These are phyloP conservation scores for Shargacucullia verbasci DNA, from an alignment of 2,888 invertebrate genomes.

Conservation along the genomic window DNA sequence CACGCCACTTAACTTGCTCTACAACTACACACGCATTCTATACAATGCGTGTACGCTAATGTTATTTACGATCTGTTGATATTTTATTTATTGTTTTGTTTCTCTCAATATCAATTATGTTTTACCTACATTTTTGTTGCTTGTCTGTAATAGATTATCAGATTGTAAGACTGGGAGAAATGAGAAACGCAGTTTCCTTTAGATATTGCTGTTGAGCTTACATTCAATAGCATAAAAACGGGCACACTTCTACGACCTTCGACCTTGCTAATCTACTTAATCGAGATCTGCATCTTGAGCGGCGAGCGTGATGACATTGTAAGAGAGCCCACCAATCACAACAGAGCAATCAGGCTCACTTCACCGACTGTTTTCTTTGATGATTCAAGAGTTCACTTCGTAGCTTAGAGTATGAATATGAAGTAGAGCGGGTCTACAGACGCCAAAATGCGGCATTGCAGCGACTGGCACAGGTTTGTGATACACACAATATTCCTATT, in stretches of 20 bases:
- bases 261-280: conserved; percentile 70
- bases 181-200: background rate
- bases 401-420: conserved; percentile 21
- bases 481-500: too few relatives aligned
- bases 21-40: conserved; percentile 12
- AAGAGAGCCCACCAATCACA: conserved; percentile 68
- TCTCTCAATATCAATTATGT: background rate
- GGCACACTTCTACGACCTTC: conserved; percentile 53
- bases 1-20: conserved; percentile 31
- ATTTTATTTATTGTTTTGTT: conserved; percentile 2
- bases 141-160: background rate
- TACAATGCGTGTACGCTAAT: conserved; percentile 18
- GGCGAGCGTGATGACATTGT: conserved; percentile 68
- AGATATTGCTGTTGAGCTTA: conserved; percentile 1
- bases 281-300: conserved; percentile 59
- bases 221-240: conserved; percentile 21
- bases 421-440: conserved; percentile 20
- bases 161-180: background rate
- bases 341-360: conserved; percentile 78
- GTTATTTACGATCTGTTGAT: conserved; percentile 27
- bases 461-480: too few relatives aligned
- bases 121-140: too few relatives aligned
- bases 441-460: too few relatives aligned
- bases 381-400: conserved; percentile 72
- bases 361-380: conserved; percentile 81